Base-by-base conservation (phyloP, 64 coral and sea anemone genomes). In the Dendronephthya gigantea region DNA sequence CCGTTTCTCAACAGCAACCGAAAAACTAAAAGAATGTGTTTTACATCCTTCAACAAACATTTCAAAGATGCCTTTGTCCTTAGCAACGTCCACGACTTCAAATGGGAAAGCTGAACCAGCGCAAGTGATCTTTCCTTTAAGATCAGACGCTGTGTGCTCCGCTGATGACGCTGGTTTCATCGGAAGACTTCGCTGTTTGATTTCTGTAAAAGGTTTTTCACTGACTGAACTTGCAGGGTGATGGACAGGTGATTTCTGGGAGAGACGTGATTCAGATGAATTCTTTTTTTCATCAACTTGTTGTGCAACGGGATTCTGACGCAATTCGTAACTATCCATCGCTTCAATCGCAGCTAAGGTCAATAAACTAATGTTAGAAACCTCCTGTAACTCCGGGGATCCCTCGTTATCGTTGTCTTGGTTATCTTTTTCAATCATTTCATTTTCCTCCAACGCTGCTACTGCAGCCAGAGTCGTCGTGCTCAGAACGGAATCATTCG, bases 31-130 rank as follows among this genome's bases (percentile, higher is more conserved):
- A 3, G 45, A 59, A 12, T 83, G 83, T 29, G 29, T 87, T 50
- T 69, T 89, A 83, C 91, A 93, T 40, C 86, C 91, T 75, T 84
- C 56, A 3, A 93, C 35, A 31, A 93, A 93, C 41, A 50, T 86
- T 25, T 85, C 45, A 49, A 93, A 89, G n/a, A 86, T 68, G 38
- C 75, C 75, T 10, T 86, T 58, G 33, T 89, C 75, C 39, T 83
- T 87, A 32, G 87, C 69, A 16, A 93, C 58, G 35, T 93, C 88
- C 9, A 87, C 87, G 52, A 93, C 83, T 30, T 55, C 48, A 50
- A 90, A 50, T 37, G 36, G 15, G 11, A 16, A 10, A 45, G 4
- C 11, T 45, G 41, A 45, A 6, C 41, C 41, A 45, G 41, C 41
- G 11, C 41, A 45, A 45, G 41, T 45, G 4, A 17, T 36, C 14